phyloP scores from a whole-genome alignment of 2,797 vertebrate genomes.

The Pteronotus mesoamericanus region DNA sequence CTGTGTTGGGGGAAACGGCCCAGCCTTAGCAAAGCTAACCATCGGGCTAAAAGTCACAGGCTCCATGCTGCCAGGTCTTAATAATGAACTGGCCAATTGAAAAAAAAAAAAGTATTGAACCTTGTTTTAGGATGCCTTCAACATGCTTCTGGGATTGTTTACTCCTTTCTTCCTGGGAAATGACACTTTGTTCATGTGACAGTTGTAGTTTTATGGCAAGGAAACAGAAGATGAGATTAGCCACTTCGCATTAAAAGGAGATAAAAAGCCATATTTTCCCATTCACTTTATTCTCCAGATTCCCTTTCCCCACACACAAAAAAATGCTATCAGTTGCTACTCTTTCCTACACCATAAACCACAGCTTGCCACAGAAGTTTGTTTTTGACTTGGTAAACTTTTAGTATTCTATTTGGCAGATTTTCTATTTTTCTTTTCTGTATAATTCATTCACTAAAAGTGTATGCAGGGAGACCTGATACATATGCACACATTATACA shows the following conservation, averaged over 20 bases:
- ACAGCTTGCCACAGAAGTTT: not conserved
- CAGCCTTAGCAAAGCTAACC: constrained; percentile 51
- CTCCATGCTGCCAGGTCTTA: not conserved
- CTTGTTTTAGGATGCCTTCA: constrained; percentile 60
- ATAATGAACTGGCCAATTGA: constrained; percentile 33
- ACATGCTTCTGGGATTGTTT: constrained; percentile 25
- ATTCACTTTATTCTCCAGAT: constrained; percentile 50
- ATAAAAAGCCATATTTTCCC: constrained; percentile 26
- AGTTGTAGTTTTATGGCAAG: constrained; percentile 58
- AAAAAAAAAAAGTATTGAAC: constrained; percentile 68
- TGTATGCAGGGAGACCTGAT: not conserved
- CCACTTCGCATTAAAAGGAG: constrained; percentile 42
- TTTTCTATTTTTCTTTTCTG: not conserved
- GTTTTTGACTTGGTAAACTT: not conserved
- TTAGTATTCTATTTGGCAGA: not conserved
- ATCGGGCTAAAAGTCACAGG: not conserved
- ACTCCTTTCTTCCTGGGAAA: constrained; percentile 65
- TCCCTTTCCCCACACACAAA: not conserved
- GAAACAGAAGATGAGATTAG: constrained; percentile 35
- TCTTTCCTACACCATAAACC: not conserved
- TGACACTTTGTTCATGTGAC: constrained; percentile 56
- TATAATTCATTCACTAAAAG: constrained; percentile 1
- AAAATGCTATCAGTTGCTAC: not conserved
- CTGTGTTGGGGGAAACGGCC: constrained; percentile 33
- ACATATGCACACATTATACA: not conserved